phyloP scores from a whole-genome alignment of 2,888 invertebrate genomes.

The Limnephilus auricula region DNA sequence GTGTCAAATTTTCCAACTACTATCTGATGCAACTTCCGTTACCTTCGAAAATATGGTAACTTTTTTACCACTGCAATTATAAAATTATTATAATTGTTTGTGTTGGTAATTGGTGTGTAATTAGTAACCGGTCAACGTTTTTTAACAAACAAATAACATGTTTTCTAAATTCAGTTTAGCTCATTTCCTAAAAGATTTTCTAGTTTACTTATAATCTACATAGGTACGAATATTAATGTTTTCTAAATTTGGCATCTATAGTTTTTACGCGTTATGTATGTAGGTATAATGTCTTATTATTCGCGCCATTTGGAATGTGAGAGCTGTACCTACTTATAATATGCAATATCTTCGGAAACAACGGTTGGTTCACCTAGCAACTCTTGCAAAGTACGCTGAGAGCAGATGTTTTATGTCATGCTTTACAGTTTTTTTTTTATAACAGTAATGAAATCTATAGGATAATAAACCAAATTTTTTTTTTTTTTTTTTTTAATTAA shows the following conservation, averaged over 20 bases:
- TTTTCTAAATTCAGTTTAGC: background rate
- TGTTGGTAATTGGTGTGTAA: background rate
- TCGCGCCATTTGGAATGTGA: too few species aligned
- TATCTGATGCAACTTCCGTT: background rate
- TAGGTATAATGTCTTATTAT: too few species aligned
- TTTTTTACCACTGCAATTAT: background rate
- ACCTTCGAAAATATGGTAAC: background rate
- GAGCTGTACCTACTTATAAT: too few species aligned
- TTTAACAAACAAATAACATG: background rate
- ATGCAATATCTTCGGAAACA: too few species aligned
- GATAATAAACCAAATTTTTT: too few species aligned
- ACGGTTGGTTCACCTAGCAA: background rate
- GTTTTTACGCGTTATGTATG: background rate
- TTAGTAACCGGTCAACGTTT: background rate
- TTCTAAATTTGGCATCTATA: background rate
- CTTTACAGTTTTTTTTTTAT: background rate
- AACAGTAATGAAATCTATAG: background rate
- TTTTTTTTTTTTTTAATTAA: too few species aligned
- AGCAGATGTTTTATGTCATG: background rate
- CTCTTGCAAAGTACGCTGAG: background rate
- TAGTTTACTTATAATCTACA: background rate
- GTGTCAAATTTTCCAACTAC: background rate
- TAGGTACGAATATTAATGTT: background rate
- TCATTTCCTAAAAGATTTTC: background rate
- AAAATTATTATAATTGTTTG: background rate